phyloP scores from a whole-genome alignment of 2,797 vertebrate genomes.

The Acropternis orthonyx region DNA sequence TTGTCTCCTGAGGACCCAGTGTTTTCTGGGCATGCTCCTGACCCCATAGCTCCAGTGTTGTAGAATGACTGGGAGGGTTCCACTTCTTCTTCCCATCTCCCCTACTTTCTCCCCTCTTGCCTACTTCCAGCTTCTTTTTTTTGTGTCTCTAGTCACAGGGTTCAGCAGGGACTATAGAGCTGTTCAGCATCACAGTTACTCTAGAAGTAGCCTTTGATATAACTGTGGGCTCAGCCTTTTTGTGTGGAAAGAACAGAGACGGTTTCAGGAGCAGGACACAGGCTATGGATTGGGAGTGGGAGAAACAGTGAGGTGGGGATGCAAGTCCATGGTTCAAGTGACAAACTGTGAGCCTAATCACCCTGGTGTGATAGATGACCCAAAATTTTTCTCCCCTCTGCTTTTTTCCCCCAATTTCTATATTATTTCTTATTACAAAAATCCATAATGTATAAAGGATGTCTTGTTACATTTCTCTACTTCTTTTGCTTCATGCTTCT shows the following conservation, averaged over 20 bases:
- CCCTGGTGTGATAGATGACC: fast-evolving
- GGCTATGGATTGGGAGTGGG: not conserved
- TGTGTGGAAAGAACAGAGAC: not conserved
- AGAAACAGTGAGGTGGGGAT: not conserved
- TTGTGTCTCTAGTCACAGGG: not conserved
- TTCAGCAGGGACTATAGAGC: not conserved
- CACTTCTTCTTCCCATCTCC: not conserved
- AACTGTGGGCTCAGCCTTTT: not conserved
- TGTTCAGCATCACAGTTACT: not conserved
- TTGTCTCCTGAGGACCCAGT: not conserved
- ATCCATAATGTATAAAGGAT: not conserved
- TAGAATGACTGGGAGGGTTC: not conserved
- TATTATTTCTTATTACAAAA: not conserved
- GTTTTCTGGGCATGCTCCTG: not conserved
- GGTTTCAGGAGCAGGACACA: not conserved
- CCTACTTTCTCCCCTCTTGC: not conserved
- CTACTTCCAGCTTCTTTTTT: not conserved
- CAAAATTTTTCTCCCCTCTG: not conserved
- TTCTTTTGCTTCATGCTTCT: not conserved
- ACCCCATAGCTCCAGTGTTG: not conserved
- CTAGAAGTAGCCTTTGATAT: not conserved
- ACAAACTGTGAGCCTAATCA: not conserved
- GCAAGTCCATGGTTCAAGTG: not conserved
- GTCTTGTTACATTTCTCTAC: not conserved
- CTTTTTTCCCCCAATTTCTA: not conserved